Evolutionary conservation across 2,888 invertebrate species (phyloP), one percentile per base, ranked within the genome.

Genomic region (Thera obeliscata): DNA sequence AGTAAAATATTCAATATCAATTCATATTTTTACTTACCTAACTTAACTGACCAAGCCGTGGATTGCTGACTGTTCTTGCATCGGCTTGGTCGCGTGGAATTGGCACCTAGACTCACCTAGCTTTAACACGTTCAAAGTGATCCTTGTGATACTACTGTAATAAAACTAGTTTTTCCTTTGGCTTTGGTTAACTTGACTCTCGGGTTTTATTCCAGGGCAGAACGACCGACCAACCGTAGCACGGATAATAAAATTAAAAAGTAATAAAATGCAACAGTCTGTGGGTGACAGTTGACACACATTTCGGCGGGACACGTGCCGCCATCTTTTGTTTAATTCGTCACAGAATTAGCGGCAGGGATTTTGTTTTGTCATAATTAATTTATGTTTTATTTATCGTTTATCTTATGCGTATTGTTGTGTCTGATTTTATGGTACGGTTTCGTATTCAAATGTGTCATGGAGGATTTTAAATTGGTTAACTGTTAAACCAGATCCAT

Each of bases 241-340:
- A 49, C 57, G 50, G 54, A 50, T 64, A 70, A 73, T 64, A 69
- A 70, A 72, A 76, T 74, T 76, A 75, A 74, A 76, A 74, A 70
- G 67, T 69, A 74, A 78, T 80, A 77, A 75, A 78, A 79, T 74
- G 81, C 82, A 78, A 73, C 76, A 78, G 65, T 78, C 81, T 70
- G 73, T 55, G 67, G 81, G 76, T 77, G 87, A 88, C 83, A 78
- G 84, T 82, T 87, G 88, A 87, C 89, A 86, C 81, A 83, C 69
- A 85, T 86, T 87, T 86, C 74, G 83, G 86, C 87, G 86, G 84
- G 80, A 87, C 90, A 88, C 90, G 89, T 86, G 87, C 64, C 83
- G 88, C 88, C 86, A 87, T 88, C 89, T 89, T 82, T 89, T 87
- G 82, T 85, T 61, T 41, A 38, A 86, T 90, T 87, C 74, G 87